Conservation (phyloP, 2,797 vertebrate species). For the Apogon hyalosoma region DNA sequence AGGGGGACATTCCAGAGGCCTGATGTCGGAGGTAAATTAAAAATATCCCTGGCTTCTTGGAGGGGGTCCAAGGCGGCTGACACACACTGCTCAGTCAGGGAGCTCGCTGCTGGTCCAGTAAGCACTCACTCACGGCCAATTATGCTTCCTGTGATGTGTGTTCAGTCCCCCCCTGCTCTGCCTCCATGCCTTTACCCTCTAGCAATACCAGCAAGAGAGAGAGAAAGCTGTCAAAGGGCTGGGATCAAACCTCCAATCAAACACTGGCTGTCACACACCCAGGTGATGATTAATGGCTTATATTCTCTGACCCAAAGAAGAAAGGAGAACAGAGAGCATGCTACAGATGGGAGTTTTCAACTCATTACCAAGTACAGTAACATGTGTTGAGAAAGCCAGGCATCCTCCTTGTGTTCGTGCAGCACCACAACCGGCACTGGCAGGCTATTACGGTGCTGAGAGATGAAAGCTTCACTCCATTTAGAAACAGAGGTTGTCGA, state of each 20-base stretch:
- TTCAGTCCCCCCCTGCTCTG: constrained; percentile 32
- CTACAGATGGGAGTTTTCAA: constrained; percentile 80
- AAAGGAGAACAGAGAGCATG: constrained; percentile 69
- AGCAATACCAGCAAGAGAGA: constrained; percentile 62
- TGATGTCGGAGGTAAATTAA: constrained; percentile 82
- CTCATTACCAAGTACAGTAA: constrained; percentile 78
- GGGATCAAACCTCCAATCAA: constrained; percentile 80
- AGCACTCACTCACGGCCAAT: constrained; percentile 78
- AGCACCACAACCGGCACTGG: constrained; percentile 51
- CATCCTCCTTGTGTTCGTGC: constrained; percentile 51
- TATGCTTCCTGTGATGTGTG: constrained; percentile 80
- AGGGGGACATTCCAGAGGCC: constrained; percentile 78
- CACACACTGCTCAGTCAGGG: constrained; percentile 75
- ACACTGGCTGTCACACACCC: constrained; percentile 75
- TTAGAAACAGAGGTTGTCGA: constrained; percentile 44
- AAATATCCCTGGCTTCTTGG: constrained; percentile 79
- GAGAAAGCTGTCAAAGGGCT: constrained; percentile 75
- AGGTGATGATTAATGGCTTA: constrained; percentile 88
- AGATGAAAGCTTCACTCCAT: constrained; percentile 73
- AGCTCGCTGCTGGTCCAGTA: constrained; percentile 75
- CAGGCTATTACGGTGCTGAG: constrained; percentile 53
- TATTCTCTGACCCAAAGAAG: constrained; percentile 81
- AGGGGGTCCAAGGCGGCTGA: constrained; percentile 72
- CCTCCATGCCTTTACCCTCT: constrained; percentile 67
- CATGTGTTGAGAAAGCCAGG: constrained; percentile 73